Conservation (phyloP, 2,888 invertebrate species). For the Euzetes globulus region DNA sequence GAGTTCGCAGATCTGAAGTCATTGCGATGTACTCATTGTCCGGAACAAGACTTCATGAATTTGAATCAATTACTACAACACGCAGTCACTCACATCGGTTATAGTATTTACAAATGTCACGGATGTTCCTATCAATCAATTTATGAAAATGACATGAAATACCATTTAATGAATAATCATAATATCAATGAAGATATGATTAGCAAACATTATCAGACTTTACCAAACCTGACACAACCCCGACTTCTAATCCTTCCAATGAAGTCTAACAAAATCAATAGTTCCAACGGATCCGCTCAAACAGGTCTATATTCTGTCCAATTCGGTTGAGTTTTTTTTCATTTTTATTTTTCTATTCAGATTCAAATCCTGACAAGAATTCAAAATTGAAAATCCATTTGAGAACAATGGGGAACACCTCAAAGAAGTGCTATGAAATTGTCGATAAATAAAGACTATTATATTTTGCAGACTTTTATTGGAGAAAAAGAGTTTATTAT, state of each 20-base stretch:
- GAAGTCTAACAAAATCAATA: background rate
- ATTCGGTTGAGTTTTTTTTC: too few species aligned
- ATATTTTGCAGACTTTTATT: background rate
- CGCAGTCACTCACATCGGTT: slow-evolving; percentile 61
- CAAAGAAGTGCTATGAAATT: slow-evolving; percentile 27
- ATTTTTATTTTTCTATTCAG: background rate
- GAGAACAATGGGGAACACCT: slow-evolving; percentile 17
- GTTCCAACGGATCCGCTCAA: background rate
- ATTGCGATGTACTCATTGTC: slow-evolving; percentile 25
- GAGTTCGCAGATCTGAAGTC: slow-evolving; percentile 21
- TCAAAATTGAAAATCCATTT: slow-evolving; percentile 24
- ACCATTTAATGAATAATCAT: slow-evolving; percentile 18
- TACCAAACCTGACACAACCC: slow-evolving; percentile 5
- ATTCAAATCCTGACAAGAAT: background rate
- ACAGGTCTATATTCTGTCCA: background rate
- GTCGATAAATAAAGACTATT: slow-evolving; percentile 5
- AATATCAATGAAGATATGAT: slow-evolving; percentile 26
- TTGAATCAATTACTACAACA: slow-evolving; percentile 56
- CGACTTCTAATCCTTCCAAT: background rate
- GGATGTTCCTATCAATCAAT: slow-evolving; percentile 51
- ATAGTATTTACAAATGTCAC: slow-evolving; percentile 67
- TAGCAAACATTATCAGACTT: slow-evolving; percentile 16
- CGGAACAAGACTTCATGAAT: slow-evolving; percentile 48
- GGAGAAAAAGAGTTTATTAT: background rate
- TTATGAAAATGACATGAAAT: slow-evolving; percentile 27